Evolutionary conservation across 2,113 vertebrate species (phyloP).

Genomic region (Bos indicus): DNA sequence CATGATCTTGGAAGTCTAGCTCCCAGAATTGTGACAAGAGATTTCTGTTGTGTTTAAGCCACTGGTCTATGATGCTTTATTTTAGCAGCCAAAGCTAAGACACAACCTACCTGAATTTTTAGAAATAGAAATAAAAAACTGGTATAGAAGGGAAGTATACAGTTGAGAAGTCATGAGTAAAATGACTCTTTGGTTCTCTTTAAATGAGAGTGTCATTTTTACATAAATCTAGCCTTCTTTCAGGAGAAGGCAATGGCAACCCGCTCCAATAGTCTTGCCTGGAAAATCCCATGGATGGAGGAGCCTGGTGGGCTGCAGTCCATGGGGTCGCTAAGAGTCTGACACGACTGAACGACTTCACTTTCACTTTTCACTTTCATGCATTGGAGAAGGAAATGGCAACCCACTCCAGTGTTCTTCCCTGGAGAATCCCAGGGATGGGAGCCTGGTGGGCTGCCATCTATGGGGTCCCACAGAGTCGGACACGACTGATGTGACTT

Average conservation of each 20-base stretch:
- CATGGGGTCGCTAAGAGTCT: too few species aligned
- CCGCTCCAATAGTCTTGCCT: too few species aligned
- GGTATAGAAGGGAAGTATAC: neutral
- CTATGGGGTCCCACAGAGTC: fast-evolving
- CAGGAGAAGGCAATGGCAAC: too few species aligned
- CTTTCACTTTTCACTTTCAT: too few species aligned
- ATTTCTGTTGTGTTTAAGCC: neutral
- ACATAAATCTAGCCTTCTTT: neutral
- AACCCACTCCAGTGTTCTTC: too few species aligned
- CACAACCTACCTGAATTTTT: neutral
- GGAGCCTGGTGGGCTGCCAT: too few species aligned
- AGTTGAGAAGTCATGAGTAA: neutral
- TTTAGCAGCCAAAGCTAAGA: neutral
- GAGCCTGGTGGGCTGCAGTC: too few species aligned
- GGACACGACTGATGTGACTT: too few species aligned
- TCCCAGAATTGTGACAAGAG: neutral
- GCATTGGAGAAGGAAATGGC: too few species aligned
- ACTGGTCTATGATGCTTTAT: neutral
- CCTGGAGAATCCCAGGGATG: too few species aligned
- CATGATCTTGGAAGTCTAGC: neutral
- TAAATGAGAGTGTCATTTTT: neutral
- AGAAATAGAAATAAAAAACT: neutral
- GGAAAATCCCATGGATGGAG: too few species aligned
- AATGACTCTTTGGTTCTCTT: neutral
- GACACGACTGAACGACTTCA: too few species aligned